Conservation (phyloP, 2,797 vertebrate genomes). For the Platyrinchus mystaceus region DNA sequence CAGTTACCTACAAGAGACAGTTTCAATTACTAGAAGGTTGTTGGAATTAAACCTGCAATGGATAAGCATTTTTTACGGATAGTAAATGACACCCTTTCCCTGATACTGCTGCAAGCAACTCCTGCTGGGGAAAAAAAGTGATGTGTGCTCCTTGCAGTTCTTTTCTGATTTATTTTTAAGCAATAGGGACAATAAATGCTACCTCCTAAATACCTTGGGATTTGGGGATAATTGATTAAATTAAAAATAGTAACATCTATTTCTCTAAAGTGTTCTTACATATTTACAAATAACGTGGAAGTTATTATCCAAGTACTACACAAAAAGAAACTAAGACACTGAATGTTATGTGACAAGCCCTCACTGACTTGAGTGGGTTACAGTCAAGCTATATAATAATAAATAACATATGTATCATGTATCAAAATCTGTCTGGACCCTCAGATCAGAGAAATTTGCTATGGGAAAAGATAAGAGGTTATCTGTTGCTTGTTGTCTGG, state of each 20-base stretch:
- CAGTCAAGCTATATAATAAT: background rate
- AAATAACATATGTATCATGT: background rate
- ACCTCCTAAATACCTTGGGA: background rate
- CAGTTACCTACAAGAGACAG: background rate
- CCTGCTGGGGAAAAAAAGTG: background rate
- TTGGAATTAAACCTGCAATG: background rate
- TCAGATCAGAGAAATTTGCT: background rate
- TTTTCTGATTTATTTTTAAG: background rate
- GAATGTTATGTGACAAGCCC: background rate
- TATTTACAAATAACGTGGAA: background rate
- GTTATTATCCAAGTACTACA: background rate
- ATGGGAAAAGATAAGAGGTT: background rate
- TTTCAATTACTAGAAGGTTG: background rate
- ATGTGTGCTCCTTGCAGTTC: background rate
- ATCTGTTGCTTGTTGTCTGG: background rate
- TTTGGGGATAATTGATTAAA: background rate
- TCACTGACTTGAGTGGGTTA: background rate
- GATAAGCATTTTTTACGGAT: background rate
- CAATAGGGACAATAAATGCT: background rate
- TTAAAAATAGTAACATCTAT: background rate
- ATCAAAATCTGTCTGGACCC: background rate
- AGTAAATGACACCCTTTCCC: background rate
- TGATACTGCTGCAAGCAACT: background rate
- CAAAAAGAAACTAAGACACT: background rate
- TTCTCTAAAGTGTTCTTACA: background rate